Evolutionary conservation across 2,797 vertebrate species (phyloP).

Genomic region (Emydoidea blandingii): DNA sequence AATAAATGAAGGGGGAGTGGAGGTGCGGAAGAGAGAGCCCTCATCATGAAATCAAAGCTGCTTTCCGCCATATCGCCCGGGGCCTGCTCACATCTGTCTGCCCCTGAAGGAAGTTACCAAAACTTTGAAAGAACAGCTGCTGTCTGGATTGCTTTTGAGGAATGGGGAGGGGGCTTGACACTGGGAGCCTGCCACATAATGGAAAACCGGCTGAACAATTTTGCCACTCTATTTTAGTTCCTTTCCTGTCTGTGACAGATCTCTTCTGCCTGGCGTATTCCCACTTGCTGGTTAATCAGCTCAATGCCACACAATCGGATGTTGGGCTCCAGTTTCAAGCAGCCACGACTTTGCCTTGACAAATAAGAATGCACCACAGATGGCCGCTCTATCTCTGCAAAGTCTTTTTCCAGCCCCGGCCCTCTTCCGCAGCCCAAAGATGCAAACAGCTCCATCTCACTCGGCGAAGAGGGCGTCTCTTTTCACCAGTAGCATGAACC

Average conservation of each 20-base stretch:
- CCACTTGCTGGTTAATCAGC: neutral
- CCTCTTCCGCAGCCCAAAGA: neutral
- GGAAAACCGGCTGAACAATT: slow-evolving; percentile 14
- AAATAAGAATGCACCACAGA: neutral
- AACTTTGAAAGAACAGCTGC: neutral
- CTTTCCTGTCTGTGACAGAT: neutral
- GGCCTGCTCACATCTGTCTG: neutral
- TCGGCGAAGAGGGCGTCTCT: neutral
- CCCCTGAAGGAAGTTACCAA: neutral
- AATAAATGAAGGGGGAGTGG: neutral
- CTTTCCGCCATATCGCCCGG: fast-evolving
- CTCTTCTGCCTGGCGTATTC: neutral
- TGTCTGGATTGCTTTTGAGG: neutral
- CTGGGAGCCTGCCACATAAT: neutral
- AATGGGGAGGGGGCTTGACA: neutral
- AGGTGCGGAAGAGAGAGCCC: neutral
- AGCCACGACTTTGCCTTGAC: neutral
- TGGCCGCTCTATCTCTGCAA: neutral
- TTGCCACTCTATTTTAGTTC: neutral
- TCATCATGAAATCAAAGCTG: neutral
- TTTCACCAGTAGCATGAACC: neutral
- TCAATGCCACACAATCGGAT: neutral
- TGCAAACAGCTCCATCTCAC: neutral
- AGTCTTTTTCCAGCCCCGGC: neutral
- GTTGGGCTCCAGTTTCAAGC: neutral